Percentiles rank a stretch among this genome's conserved stretches.
phyloP scores from a whole-genome alignment of 2,888 invertebrate species.

The Sthenelais limicola region DNA sequence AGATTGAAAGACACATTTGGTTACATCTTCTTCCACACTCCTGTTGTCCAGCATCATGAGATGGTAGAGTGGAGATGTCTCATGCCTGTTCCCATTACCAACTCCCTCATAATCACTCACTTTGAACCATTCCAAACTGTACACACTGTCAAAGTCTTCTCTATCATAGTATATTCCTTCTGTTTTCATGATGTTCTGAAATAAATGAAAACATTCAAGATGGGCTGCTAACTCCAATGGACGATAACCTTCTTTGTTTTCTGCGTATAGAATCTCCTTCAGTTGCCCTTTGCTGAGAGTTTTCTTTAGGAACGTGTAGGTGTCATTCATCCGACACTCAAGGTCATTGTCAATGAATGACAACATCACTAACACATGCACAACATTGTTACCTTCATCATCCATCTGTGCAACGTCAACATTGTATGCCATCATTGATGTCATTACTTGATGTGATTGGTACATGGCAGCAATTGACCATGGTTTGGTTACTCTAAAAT shows the following conservation, averaged over 20 bases:
- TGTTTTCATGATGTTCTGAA: background rate
- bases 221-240: constrained; percentile 17
- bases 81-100: background rate
- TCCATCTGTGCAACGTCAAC: constrained; percentile 8
- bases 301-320: constrained; percentile 3
- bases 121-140: constrained; percentile 15
- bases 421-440: background rate
- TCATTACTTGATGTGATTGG: constrained; percentile 7
- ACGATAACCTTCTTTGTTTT: background rate
- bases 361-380: background rate
- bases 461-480: constrained; percentile 11
- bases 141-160: constrained; percentile 7
- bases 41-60: constrained; percentile 4
- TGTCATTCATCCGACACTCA: background rate
- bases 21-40: background rate
- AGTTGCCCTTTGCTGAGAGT: background rate
- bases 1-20: background rate
- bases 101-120: constrained; percentile 12
- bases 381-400: background rate
- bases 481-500: constrained; percentile 6
- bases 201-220: background rate
- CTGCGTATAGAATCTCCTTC: background rate
- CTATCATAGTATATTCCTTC: background rate
- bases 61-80: background rate
- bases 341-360: background rate